Evolutionary conservation across 1,140 invertebrate species (phyloP), one percentile per base, ranked within the genome.

Genomic region (Cotesia glomerata): DNA sequence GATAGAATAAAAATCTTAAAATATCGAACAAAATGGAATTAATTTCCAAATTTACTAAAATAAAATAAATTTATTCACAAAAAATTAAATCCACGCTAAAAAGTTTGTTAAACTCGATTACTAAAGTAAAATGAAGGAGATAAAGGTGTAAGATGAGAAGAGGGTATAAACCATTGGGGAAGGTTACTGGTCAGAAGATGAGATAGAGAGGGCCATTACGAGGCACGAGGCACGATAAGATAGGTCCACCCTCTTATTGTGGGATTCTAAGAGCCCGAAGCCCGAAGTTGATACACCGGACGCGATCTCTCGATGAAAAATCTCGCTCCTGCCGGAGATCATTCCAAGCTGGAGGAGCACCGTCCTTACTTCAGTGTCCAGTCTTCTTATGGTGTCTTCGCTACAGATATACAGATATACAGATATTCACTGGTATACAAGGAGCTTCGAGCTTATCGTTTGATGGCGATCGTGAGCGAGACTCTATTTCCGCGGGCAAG

Each of bases 201-300:
- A 86, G 84, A 87, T 87, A 87, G 84, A 86, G 83, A 83, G 80
- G 81, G 82, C 84, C 82, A 86, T 87, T 86, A 87, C 81, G 77
- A 79, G 73, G 73, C 73, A 87, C 82, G 77, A 79, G 73, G 73
- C 73, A 81, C 77, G 86, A 87, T 87, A 87, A 87, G 85, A 87
- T 87, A 86, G 83, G 80, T 81, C 81, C 79, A 83, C 80, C 75
- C 78, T 76, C 77, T 74, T 73, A 76, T 75, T 74, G 71, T 51
- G 14, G 63, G 9, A 36, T n/a, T 65, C 45, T 45, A 18, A 18
- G 14, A 34, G 34, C 26, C 61, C 65, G 71, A 72, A 66, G 69
- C 26, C 58, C 74, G 76, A 79, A 68, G 75, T 81, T 81, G 85
- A 85, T 85, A 84, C 79, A 82, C 81, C 81, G 82, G 82, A 86